These are phyloP conservation scores for Diuraphis noxia DNA, from an alignment of 1,140 invertebrate genomes.

Conservation along the genomic window DNA sequence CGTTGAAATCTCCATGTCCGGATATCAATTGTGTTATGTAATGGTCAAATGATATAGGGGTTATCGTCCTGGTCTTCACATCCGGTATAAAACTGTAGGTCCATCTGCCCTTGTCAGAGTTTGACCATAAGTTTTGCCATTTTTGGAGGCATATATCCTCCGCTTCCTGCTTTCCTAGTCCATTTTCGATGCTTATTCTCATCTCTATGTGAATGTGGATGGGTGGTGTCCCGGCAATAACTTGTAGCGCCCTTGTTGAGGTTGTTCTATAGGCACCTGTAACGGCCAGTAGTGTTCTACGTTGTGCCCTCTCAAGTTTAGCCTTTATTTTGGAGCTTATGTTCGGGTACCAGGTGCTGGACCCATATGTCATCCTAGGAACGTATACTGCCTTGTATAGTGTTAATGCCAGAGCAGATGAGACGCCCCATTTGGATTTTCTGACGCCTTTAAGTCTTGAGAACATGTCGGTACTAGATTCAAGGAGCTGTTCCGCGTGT, in stretches of 20 bases:
- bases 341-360: background rate
- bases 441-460: background rate
- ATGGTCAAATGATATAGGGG: background rate
- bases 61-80: background rate
- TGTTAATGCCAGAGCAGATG: background rate
- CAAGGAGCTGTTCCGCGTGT: too few species aligned
- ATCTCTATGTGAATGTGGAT: background rate
- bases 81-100: background rate
- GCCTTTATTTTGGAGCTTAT: rapidly evolving
- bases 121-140: background rate
- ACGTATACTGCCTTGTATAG: background rate
- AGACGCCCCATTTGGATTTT: background rate
- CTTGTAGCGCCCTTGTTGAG: background rate
- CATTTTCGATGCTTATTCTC: background rate
- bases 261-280: background rate
- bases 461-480: background rate
- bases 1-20: too few species aligned
- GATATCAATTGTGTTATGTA: too few species aligned
- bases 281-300: background rate
- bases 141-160: background rate
- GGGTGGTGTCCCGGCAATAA: background rate
- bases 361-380: background rate
- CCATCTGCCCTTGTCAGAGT: background rate
- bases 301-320: background rate
- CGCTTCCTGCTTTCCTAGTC: too few species aligned